Evolutionary conservation across 1,140 invertebrate species (phyloP).

Genomic region (Pseudomyrmex gracilis): DNA sequence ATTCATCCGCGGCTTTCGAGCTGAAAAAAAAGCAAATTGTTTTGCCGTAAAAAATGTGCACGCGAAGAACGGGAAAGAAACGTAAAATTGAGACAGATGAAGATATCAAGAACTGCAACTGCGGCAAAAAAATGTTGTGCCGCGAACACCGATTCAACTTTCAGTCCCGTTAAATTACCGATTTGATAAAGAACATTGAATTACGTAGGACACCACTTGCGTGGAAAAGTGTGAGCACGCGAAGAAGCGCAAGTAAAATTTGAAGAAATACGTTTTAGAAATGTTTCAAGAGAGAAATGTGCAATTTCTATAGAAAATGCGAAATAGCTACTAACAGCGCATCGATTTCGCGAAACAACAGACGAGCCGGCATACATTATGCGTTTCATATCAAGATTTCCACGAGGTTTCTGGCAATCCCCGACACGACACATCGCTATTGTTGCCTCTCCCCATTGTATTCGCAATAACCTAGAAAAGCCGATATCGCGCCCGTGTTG

Average conservation of each 20-base stretch:
- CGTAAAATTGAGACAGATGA: background rate
- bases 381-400: conserved; percentile 71
- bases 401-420: conserved; percentile 68
- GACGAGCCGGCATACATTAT: conserved; percentile 30
- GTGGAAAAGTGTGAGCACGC: background rate
- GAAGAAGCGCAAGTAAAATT: too few species aligned
- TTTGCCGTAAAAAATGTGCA: conserved; percentile 3
- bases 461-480: conserved; percentile 45
- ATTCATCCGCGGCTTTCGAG: conserved; percentile 48
- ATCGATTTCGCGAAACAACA: conserved; percentile 5
- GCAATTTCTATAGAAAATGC: background rate
- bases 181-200: too few species aligned
- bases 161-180: background rate
- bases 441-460: conserved; percentile 48
- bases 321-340: background rate
- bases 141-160: conserved; percentile 12
- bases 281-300: too few species aligned
- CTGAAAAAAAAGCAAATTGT: conserved; percentile 5
- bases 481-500: conserved; percentile 19
- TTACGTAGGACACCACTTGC: background rate
- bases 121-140: background rate
- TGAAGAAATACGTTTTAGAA: background rate
- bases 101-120: background rate
- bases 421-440: conserved; percentile 43
- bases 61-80: background rate